These are phyloP conservation scores for Podiceps cristatus DNA, from an alignment of 2,113 vertebrate species.

Conservation along the genomic window DNA sequence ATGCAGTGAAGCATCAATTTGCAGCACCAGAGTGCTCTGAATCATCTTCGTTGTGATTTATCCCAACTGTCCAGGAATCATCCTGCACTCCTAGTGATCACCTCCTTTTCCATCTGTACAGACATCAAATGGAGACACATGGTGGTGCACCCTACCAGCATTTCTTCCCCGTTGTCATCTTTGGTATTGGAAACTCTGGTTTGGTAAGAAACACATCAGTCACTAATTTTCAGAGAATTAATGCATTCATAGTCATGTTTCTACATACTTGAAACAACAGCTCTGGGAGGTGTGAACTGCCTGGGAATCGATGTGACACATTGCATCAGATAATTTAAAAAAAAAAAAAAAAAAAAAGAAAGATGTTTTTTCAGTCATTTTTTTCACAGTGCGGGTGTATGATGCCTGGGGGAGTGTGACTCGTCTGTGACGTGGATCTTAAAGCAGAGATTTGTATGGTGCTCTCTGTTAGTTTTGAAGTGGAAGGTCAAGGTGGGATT, in stretches of 20 bases:
- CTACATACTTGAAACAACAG: not conserved
- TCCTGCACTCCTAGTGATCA: not conserved
- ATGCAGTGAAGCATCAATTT: not conserved
- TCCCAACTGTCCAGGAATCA: slow-evolving; percentile 36
- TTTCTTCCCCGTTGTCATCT: not conserved
- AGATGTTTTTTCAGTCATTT: not conserved
- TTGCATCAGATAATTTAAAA: not conserved
- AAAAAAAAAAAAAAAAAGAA: not conserved
- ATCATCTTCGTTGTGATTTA: not conserved
- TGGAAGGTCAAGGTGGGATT: not conserved
- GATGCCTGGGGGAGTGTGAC: not conserved
- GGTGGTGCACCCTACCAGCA: not conserved
- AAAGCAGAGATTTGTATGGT: not conserved
- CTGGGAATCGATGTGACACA: not conserved
- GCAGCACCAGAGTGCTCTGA: not conserved
- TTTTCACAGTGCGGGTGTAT: not conserved
- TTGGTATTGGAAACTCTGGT: not conserved
- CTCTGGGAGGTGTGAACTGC: not conserved
- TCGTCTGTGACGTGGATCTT: accelerated
- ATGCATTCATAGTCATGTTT: not conserved
- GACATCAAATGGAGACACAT: not conserved
- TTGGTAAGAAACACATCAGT: not conserved
- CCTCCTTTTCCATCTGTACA: not conserved
- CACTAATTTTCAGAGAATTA: not conserved
- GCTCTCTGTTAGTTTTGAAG: not conserved